Evolutionary conservation across 2,113 vertebrate genomes (phyloP).

Genomic region (Pitta sordida): DNA sequence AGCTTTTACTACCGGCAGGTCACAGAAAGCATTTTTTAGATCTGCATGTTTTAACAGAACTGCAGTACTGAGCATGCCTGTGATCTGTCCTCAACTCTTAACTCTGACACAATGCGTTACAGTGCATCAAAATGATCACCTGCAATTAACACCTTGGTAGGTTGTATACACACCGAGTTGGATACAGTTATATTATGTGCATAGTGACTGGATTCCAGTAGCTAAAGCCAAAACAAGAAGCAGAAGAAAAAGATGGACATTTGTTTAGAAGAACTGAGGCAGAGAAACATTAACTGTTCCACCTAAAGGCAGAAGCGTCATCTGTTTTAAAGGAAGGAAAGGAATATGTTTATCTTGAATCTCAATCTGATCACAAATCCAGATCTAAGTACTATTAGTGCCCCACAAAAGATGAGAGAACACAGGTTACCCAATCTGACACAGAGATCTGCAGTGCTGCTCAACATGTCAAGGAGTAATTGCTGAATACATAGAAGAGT

Average conservation of each 20-base stretch:
- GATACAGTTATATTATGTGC: rapidly evolving
- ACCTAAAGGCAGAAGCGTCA: not conserved
- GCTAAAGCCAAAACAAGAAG: not conserved
- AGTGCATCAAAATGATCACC: not conserved
- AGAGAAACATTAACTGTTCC: not conserved
- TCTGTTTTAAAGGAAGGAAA: not conserved
- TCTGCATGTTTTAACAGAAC: not conserved
- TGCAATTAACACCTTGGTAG: not conserved
- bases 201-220: not conserved
- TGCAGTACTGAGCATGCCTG: not conserved
- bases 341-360: not conserved
- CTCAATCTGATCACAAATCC: not conserved
- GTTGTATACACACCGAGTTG: rapidly evolving
- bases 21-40: not conserved
- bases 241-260: rapidly evolving
- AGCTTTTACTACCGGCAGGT: not conserved
- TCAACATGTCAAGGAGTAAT: not conserved
- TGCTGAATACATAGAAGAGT: not conserved
- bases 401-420: not conserved
- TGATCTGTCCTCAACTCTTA: not conserved
- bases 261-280: not conserved
- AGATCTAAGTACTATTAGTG: rapidly evolving
- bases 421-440: not conserved
- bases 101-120: not conserved
- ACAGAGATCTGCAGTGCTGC: not conserved